Conservation (phyloP, 1,140 invertebrate species). For the Diachasmimorpha longicaudata region DNA sequence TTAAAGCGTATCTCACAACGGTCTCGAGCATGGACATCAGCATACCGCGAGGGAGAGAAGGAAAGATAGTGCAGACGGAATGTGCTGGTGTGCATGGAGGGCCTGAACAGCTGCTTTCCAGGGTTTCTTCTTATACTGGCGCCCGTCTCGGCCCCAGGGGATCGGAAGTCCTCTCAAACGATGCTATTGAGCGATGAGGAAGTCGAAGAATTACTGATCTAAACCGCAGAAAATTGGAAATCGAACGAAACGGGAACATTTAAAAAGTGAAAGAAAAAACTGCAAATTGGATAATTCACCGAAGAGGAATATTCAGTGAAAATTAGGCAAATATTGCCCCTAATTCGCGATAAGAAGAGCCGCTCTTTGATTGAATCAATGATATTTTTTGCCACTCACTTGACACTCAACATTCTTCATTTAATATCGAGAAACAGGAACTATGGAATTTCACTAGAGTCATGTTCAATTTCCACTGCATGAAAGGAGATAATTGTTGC, state of each 20-base stretch:
- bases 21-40: not conserved
- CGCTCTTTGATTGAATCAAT: no score
- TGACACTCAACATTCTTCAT: no score
- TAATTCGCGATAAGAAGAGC: no score
- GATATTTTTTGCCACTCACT: no score
- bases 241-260: not conserved
- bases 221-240: not conserved
- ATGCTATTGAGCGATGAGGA: not conserved
- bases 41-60: not conserved
- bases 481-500: no score
- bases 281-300: no score
- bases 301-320: no score
- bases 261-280: not conserved
- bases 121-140: conserved; percentile 7
- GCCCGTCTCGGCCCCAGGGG: not conserved
- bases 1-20: conserved; percentile 22
- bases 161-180: conserved; percentile 8
- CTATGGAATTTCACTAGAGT: no score
- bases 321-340: no score
- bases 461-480: no score
- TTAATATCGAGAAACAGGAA: no score
- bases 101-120: conserved; percentile 29
- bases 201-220: not conserved
- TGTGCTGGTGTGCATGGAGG: not conserved
- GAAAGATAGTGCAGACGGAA: not conserved